Evolutionary conservation across 2,888 invertebrate species (phyloP).

Genomic region (Ormia ochracea): DNA sequence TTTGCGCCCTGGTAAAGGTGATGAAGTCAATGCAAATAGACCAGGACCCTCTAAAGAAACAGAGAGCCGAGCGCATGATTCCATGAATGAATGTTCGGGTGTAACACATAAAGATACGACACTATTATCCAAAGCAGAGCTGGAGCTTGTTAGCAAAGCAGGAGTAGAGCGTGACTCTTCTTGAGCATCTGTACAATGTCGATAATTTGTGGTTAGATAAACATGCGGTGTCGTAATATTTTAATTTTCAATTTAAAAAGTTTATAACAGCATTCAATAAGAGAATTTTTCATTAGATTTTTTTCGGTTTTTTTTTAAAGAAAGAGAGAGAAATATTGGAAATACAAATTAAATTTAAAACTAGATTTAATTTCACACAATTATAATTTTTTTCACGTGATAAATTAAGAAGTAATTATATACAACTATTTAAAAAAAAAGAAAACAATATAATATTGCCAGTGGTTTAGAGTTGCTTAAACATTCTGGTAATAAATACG

Average conservation of each 20-base stretch:
- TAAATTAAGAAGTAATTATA: not conserved
- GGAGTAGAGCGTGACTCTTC: constrained; percentile 95
- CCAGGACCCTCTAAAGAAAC: constrained; percentile 91
- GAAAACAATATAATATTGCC: not conserved
- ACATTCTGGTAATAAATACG: not conserved
- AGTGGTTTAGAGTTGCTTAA: not conserved
- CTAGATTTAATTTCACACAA: not conserved
- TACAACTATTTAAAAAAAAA: not conserved
- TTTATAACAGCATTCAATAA: constrained; percentile 27
- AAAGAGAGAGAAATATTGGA: constrained; percentile 53
- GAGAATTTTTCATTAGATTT: constrained; percentile 16
- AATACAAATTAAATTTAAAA: constrained; percentile 45
- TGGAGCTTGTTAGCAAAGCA: constrained; percentile 85
- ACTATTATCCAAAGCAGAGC: constrained; percentile 79
- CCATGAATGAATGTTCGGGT: constrained; percentile 89
- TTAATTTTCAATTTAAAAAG: constrained; percentile 18
- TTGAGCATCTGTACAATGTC: constrained; percentile 82
- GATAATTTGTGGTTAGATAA: constrained; percentile 49
- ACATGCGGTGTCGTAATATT: constrained; percentile 33
- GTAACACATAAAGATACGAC: constrained; percentile 87
- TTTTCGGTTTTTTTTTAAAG: constrained; percentile 8
- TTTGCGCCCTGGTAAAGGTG: constrained; percentile 78
- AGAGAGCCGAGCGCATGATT: constrained; percentile 90
- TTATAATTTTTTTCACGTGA: not conserved
- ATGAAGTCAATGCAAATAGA: constrained; percentile 82